Base-by-base conservation (phyloP, 2,113 vertebrate genomes). In the Bungarus multicinctus region DNA sequence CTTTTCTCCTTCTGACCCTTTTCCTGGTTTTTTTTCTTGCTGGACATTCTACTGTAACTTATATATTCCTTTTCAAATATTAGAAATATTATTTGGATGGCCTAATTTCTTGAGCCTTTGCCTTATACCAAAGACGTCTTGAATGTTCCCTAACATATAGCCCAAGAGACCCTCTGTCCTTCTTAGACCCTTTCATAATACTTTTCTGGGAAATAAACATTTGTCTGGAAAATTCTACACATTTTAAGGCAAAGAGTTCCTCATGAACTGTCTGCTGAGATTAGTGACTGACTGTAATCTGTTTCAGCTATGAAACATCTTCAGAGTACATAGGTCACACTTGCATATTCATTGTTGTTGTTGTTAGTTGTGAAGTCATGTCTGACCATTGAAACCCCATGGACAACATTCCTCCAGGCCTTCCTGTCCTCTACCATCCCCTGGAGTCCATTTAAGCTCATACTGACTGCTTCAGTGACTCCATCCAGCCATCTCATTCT, bases 21-120 rank as follows among this genome's bases (percentile, higher is more conserved):
- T 93, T 88, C 94, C 94, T 94, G 52, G 0, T 94, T 94, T 95
- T 86, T 7, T 34, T 95, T 74, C 23, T 89, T 95, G 3, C 23
- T 94, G 90, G 58, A 5, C 23, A 91, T 94, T 90, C 86, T 91
- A 85, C 92, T 23, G 92, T 47, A 94, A 93, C 85, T 39, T 86
- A 30, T 8, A 93, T 92, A 93, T 34, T 93, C 10, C 22, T 91
- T 5, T n/a, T 94, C 89, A 94, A 94, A 94, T 25, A 12, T 87
- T 92, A 87, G 47, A 11, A 30, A 89, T 85, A 58, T 50, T n/a
- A 43, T 39, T 52, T 52, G 52, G 23, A 16, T 85, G 39, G 23
- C 23, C 8, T 57, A 30, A 81, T 57, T 30, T 57, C 34, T 88
- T 86, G 8, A 47, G 10, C 8, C 54, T 92, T 87, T 27, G 52